A percentile compares a stretch with the other conserved stretches of the same genome.
Evolutionary conservation across 2,113 vertebrate species (phyloP).

Genomic region (Hylia prasina): DNA sequence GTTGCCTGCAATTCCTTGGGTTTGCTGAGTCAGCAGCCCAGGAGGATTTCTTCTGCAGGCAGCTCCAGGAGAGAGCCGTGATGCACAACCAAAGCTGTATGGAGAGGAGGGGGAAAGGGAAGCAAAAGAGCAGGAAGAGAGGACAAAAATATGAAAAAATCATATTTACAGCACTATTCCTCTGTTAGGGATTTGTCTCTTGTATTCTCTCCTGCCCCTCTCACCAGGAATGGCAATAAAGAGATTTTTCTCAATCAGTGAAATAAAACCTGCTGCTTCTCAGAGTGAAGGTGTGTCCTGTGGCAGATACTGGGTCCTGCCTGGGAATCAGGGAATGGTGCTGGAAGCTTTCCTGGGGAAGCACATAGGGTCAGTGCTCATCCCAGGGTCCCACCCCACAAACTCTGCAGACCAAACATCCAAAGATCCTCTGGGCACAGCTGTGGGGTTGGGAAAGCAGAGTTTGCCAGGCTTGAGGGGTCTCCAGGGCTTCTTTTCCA

Average conservation of each 20-base stretch:
- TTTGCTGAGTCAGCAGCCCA: constrained; percentile 9
- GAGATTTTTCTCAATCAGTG: not conserved
- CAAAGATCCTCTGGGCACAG: fast-evolving
- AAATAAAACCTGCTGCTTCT: not conserved
- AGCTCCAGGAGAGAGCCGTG: not conserved
- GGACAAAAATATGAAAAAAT: not conserved
- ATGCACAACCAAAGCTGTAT: not conserved
- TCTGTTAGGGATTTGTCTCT: not conserved
- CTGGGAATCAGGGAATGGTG: not conserved
- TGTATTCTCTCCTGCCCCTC: not conserved
- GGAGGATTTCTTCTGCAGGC: not conserved
- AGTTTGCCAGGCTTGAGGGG: not conserved
- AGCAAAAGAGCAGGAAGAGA: not conserved
- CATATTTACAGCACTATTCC: not conserved
- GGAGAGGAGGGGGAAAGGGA: not conserved
- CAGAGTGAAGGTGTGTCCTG: not conserved
- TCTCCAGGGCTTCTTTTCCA: not conserved
- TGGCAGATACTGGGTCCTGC: not conserved
- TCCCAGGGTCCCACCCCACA: not conserved
- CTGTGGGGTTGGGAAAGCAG: not conserved
- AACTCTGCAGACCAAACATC: not conserved
- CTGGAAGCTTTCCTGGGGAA: not conserved
- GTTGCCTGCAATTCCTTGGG: not conserved
- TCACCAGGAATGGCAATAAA: not conserved
- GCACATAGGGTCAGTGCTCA: not conserved